These are phyloP conservation scores for Meles meles DNA, from an alignment of 2,113 vertebrate species.

Conservation along the genomic window DNA sequence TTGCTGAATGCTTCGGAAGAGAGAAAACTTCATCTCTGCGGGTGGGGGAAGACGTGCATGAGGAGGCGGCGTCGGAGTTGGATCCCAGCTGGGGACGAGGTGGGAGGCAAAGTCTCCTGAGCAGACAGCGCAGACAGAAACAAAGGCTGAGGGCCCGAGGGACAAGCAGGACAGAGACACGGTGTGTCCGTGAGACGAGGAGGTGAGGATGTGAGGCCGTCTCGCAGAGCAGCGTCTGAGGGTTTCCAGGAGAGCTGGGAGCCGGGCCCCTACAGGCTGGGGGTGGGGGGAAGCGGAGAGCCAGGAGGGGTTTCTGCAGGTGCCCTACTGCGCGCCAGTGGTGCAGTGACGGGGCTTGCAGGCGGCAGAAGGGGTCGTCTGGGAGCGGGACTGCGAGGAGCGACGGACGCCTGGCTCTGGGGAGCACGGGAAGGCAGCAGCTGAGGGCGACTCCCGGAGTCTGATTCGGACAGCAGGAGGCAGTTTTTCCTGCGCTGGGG, in stretches of 20 bases:
- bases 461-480: not conserved
- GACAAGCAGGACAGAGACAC: not conserved
- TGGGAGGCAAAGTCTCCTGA: not conserved
- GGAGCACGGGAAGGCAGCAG: not conserved
- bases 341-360: not conserved
- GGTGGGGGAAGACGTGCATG: not conserved
- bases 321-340: not conserved
- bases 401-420: not conserved
- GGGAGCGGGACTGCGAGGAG: not conserved
- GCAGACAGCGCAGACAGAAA: not conserved
- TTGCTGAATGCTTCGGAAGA: not conserved
- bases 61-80: not conserved
- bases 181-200: accelerated
- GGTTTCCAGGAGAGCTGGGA: not conserved
- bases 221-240: not conserved
- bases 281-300: accelerated
- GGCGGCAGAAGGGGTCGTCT: not conserved
- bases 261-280: not conserved
- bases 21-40: not conserved
- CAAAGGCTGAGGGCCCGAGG: not conserved
- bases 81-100: not conserved
- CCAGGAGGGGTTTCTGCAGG: not conserved
- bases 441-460: not conserved
- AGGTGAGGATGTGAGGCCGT: not conserved
- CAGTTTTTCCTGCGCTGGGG: not conserved